Evolutionary conservation across 2,113 vertebrate species (phyloP).

Genomic region (Paedocypris sp.): DNA sequence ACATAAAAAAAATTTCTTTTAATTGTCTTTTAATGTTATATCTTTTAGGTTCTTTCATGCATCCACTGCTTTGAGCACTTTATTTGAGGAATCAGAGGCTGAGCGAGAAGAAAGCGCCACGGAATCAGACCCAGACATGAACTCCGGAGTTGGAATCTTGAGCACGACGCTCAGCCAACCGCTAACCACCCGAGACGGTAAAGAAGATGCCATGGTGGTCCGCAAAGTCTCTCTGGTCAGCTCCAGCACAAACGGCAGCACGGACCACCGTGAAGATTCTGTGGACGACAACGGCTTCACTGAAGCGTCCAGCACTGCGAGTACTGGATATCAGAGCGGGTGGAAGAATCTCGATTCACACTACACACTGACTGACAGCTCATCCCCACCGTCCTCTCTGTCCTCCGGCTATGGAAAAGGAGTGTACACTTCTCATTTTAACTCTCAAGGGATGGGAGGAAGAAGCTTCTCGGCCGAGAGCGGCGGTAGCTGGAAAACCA

Average conservation of each 20-base stretch:
- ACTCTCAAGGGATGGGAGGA: constrained; percentile 20
- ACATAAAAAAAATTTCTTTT: not conserved
- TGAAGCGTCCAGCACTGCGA: constrained; percentile 7
- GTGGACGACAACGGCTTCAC: not conserved
- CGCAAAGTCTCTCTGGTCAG: constrained; percentile 62
- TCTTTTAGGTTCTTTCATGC: constrained; percentile 31
- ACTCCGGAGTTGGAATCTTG: constrained; percentile 19
- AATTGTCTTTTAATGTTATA: not conserved
- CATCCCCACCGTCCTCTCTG: constrained; percentile 3
- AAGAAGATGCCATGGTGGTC: constrained; percentile 49
- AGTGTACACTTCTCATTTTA: not conserved
- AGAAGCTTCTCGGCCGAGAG: constrained; percentile 20
- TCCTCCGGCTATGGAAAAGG: not conserved
- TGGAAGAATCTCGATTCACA: constrained; percentile 28
- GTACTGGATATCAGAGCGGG: not conserved
- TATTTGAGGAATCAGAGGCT: constrained; percentile 11
- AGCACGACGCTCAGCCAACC: constrained; percentile 41
- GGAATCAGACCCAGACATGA: constrained; percentile 40
- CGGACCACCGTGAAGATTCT: not conserved
- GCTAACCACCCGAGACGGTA: not conserved
- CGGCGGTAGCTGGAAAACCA: constrained; percentile 22
- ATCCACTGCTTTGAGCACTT: not conserved
- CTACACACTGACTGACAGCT: constrained; percentile 3
- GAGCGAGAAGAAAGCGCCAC: constrained; percentile 4
- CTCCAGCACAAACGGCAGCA: not conserved